phyloP scores from a whole-genome alignment of 2,888 invertebrate genomes.

The Trissolcus japonicus region DNA sequence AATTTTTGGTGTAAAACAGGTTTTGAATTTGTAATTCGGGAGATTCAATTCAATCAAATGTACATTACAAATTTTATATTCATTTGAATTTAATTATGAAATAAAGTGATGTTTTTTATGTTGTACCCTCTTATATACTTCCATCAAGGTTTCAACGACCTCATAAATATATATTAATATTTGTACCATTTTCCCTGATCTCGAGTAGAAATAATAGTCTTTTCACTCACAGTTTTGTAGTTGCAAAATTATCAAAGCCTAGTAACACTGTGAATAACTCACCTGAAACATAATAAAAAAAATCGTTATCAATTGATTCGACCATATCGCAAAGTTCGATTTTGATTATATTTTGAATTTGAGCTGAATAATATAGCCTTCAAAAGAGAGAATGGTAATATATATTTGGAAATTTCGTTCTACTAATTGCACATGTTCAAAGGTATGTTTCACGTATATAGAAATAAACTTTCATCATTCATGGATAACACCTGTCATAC shows the following conservation, averaged over 20 bases:
- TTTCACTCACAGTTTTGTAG: constrained; percentile 10
- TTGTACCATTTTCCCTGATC: background rate
- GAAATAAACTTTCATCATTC: constrained; percentile 24
- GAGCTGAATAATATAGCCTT: too few species aligned
- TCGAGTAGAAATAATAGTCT: background rate
- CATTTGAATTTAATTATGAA: constrained; percentile 3
- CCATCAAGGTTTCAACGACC: constrained; percentile 9
- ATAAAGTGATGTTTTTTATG: background rate
- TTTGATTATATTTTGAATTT: background rate
- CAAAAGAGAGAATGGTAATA: background rate
- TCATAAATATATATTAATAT: constrained; percentile 8
- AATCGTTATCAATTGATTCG: background rate
- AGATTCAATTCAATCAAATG: constrained; percentile 4
- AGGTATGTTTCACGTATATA: constrained; percentile 19
- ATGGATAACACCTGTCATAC: constrained; percentile 25
- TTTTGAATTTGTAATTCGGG: constrained; percentile 15
- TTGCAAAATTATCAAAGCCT: background rate
- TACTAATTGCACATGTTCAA: constrained; percentile 28
- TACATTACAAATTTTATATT: constrained; percentile 4
- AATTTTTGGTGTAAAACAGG: constrained; percentile 16
- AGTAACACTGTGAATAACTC: constrained; percentile 21
- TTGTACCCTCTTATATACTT: background rate
- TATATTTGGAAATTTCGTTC: constrained; percentile 29
- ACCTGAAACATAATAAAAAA: constrained; percentile 45
- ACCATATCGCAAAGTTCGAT: background rate